Evolutionary conservation across 2,797 vertebrate genomes (phyloP).

Genomic region (Mallotus villosus): DNA sequence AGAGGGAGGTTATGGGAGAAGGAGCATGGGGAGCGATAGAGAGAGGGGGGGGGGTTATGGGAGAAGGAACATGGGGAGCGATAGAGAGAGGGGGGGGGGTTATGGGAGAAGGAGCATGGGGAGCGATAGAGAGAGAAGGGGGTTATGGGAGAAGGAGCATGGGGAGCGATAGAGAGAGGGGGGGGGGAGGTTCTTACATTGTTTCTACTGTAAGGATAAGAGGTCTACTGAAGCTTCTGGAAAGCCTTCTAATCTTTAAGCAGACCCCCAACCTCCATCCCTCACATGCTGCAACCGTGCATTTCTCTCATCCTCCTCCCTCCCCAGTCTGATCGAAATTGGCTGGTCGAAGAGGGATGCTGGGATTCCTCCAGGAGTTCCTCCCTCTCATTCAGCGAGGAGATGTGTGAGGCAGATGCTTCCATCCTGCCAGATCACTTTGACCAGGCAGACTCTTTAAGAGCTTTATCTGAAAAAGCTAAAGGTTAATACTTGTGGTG

Average conservation of each 20-base stretch:
- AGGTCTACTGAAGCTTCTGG: background rate
- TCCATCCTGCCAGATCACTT: too few relatives aligned
- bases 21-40: background rate
- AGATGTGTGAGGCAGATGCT: slow-evolving; percentile 4
- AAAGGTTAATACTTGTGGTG: background rate
- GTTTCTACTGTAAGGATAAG: background rate
- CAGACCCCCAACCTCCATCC: background rate
- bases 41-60: background rate
- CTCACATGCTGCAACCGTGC: background rate
- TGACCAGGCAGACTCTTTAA: too few relatives aligned
- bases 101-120: background rate
- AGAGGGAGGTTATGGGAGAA: background rate
- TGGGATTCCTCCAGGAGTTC: background rate
- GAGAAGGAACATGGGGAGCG: background rate
- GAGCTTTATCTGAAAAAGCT: background rate
- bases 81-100: background rate
- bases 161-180: slow-evolving; percentile 1
- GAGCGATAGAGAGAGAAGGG: background rate
- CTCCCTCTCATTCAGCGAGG: background rate
- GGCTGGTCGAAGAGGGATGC: too few relatives aligned
- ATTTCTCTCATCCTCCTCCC: background rate
- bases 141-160: background rate
- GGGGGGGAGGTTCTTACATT: background rate
- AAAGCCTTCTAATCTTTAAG: slow-evolving; percentile 3
- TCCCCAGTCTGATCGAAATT: too few relatives aligned